Conservation (phyloP, 2,888 invertebrate species). For the Germaria angustata region DNA sequence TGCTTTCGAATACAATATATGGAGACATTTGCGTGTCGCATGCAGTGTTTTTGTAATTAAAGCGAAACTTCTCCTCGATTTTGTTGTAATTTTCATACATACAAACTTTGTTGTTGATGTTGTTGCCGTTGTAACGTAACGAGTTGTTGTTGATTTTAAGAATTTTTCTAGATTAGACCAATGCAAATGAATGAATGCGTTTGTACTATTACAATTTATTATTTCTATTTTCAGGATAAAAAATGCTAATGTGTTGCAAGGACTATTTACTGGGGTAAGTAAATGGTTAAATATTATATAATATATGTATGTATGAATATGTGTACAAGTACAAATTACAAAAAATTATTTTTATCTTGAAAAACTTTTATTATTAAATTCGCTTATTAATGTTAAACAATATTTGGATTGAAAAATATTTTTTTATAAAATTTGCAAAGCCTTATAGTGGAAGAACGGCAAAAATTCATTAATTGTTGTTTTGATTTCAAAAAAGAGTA, state of each 20-base stretch:
- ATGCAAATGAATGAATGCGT: slow-evolving; percentile 32
- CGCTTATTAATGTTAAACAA: too few relatives aligned
- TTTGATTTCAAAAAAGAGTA: too few relatives aligned
- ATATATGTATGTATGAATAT: too few relatives aligned
- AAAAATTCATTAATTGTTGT: too few relatives aligned
- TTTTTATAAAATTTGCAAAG: too few relatives aligned
- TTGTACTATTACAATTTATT: not conserved
- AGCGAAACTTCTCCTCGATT: slow-evolving; percentile 14
- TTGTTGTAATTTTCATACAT: not conserved
- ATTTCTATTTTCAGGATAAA: not conserved
- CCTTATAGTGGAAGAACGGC: too few relatives aligned
- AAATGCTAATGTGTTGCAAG: not conserved
- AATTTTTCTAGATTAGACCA: slow-evolving; percentile 35
- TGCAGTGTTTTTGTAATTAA: slow-evolving; percentile 29
- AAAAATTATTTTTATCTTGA: too few relatives aligned
- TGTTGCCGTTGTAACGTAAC: slow-evolving; percentile 20
- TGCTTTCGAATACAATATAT: not conserved
- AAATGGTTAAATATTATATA: too few relatives aligned
- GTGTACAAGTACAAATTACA: too few relatives aligned
- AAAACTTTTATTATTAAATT: too few relatives aligned
- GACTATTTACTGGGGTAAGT: not conserved
- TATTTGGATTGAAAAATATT: too few relatives aligned
- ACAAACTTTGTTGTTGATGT: not conserved
- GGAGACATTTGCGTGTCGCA: slow-evolving; percentile 19
- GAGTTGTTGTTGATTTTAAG: slow-evolving; percentile 23